A percentile compares a stretch with the other conserved stretches of the same genome.
These are phyloP conservation scores for Oscheius sp. DNA, from an alignment of 2,888 invertebrate species.

Conservation along the genomic window DNA sequence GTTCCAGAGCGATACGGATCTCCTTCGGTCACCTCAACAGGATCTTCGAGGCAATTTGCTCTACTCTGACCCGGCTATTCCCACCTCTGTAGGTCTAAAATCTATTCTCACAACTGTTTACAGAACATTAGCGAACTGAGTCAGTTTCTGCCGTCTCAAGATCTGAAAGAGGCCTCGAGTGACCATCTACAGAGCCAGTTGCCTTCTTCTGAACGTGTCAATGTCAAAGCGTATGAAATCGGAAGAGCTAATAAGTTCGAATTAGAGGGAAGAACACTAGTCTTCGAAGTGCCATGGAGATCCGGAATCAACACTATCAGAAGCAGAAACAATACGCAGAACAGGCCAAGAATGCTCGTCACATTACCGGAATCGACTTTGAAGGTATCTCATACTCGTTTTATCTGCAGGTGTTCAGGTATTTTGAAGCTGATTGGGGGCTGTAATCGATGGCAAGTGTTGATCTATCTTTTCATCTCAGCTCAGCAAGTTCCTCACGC, in stretches of 20 bases:
- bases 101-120: background rate
- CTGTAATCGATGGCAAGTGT: slow-evolving; percentile 71
- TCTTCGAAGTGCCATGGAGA: slow-evolving; percentile 56
- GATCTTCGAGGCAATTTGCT: slow-evolving; percentile 36
- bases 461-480: slow-evolving; percentile 71
- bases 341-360: slow-evolving; percentile 35
- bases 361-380: slow-evolving; percentile 56
- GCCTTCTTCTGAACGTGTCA: slow-evolving; percentile 8
- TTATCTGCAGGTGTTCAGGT: slow-evolving; percentile 46
- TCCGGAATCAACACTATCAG: slow-evolving; percentile 58
- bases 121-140: background rate
- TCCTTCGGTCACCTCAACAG: slow-evolving; percentile 32
- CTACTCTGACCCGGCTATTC: slow-evolving; percentile 50
- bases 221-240: slow-evolving; percentile 18
- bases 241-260: background rate
- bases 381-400: slow-evolving; percentile 44
- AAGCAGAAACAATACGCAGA: slow-evolving; percentile 55
- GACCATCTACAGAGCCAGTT: background rate
- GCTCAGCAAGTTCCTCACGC: slow-evolving; percentile 73
- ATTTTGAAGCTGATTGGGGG: slow-evolving; percentile 73
- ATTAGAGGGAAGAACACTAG: slow-evolving; percentile 30
- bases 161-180: background rate
- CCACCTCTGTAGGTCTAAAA: background rate
- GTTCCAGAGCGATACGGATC: slow-evolving; percentile 55
- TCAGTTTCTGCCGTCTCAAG: slow-evolving; percentile 12